Evolutionary conservation across 1,140 invertebrate genomes (phyloP), one percentile per base, ranked within the genome.

Genomic region (Sarcophaga bullata): DNA sequence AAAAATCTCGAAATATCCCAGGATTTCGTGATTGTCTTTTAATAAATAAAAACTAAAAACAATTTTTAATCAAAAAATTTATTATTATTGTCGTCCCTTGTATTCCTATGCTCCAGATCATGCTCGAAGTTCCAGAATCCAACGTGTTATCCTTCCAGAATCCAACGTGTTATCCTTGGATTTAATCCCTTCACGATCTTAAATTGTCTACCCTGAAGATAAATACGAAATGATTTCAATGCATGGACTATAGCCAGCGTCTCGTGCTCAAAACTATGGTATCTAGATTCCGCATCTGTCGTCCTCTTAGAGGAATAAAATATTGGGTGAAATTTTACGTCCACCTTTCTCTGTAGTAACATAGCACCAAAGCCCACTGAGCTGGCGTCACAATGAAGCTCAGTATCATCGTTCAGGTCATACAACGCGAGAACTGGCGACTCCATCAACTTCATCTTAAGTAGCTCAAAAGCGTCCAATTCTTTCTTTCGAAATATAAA

Each of bases 201-300:
- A 84, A 92, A 92, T 8, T 89, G 81, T 76, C 86, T 90, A 17
- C 90, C 90, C 17, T 91, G 84, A 48, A 93, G 84, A 85, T 92
- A 93, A 15, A 89, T 83, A 82, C 90, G 73, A 84, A 92, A 93
- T 80, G 92, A 90, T 80, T 91, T 87, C 6, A 93, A 84, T 0
- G 91, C 91, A 85, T 88, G 88, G 8, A 92, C 86, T 11, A 93
- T 90, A 0, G 92, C 91, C 49, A 93, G 84, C 47, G 89, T 89
- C 86, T 93, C 91, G 75, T 91, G 84, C 84, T 93, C 90, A 80
- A 91, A 91, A 80, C 87, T 90, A 8, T 84, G 85, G 81, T 91
- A 92, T 58, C 90, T 90, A 15, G 62, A 85, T 86, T 93, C 91
- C 15, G 85, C 82, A 5, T 85, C 84, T 7, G 82, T 84, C 7